A percentile compares a stretch with the other conserved stretches of the same genome.
Conservation (phyloP, 2,113 vertebrate genomes). For the Callopanchax toddi region DNA sequence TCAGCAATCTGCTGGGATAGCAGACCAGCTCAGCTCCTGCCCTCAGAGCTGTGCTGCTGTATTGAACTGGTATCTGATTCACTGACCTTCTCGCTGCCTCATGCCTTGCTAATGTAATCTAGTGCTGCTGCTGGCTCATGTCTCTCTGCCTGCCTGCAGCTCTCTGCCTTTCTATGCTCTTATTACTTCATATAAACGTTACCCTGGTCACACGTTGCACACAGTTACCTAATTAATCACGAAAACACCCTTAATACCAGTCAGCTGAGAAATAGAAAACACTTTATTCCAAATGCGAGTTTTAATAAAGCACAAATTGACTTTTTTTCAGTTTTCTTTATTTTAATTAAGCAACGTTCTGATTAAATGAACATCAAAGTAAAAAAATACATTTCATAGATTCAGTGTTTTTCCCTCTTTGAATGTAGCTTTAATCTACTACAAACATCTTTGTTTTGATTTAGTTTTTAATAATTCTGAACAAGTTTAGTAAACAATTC, state of each 20-base stretch:
- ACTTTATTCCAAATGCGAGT: background rate
- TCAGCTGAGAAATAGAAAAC: background rate
- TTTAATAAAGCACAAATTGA: background rate
- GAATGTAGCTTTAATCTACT: too few relatives aligned
- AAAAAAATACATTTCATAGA: too few relatives aligned
- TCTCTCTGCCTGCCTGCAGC: constrained; percentile 38
- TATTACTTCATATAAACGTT: background rate
- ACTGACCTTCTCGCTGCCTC: constrained; percentile 77
- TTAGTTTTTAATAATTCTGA: background rate
- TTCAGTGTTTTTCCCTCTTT: too few relatives aligned
- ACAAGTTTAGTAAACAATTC: background rate
- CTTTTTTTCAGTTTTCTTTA: background rate
- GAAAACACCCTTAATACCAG: background rate
- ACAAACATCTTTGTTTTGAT: too few relatives aligned
- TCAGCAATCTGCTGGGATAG: constrained; percentile 64
- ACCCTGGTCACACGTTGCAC: constrained; percentile 19
- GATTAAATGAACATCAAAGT: too few relatives aligned
- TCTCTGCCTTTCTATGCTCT: constrained; percentile 6
- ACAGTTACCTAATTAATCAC: background rate
- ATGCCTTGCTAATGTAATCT: constrained; percentile 83
- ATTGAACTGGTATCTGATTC: constrained; percentile 79
- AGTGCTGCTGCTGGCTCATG: constrained; percentile 70
- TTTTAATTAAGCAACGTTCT: background rate
- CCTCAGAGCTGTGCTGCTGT: constrained; percentile 46
- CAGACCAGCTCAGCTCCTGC: constrained; percentile 60